These are phyloP conservation scores for Enteromius mattozi DNA, from an alignment of 2,797 vertebrate species.

Conservation along the genomic window DNA sequence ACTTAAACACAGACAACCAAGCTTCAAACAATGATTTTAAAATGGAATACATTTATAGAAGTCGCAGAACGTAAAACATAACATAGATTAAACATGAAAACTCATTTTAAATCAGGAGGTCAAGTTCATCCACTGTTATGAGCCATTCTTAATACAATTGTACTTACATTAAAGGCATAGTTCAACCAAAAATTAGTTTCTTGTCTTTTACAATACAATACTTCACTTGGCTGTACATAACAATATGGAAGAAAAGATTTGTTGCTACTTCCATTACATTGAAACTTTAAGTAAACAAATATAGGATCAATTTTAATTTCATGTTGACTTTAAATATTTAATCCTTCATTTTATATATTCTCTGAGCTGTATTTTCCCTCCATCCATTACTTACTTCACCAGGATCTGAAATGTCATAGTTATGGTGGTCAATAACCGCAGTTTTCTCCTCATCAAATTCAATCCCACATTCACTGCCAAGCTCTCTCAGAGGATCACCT, in stretches of 20 bases:
- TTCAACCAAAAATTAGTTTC: background rate
- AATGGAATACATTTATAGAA: background rate
- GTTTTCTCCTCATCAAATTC: conserved; percentile 98
- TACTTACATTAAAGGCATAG: background rate
- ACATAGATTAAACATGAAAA: background rate
- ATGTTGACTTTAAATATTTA: background rate
- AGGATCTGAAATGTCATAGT: conserved; percentile 91
- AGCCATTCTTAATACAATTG: background rate
- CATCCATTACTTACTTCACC: conserved; percentile 85
- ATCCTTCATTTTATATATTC: background rate
- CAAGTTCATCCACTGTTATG: background rate
- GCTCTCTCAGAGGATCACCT: conserved; percentile 96
- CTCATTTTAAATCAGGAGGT: background rate
- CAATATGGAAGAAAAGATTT: background rate
- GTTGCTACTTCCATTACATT: background rate
- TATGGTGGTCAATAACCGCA: conserved; percentile 95
- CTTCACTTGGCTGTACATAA: background rate
- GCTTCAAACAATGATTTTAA: background rate
- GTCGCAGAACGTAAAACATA: background rate
- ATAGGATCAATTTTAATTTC: background rate
- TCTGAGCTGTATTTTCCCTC: background rate
- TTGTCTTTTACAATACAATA: background rate
- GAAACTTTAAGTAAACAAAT: background rate
- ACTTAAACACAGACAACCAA: background rate
- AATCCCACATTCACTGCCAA: conserved; percentile 96